phyloP scores from a whole-genome alignment of 1,140 invertebrate species.

The Pteromalus puparum region DNA sequence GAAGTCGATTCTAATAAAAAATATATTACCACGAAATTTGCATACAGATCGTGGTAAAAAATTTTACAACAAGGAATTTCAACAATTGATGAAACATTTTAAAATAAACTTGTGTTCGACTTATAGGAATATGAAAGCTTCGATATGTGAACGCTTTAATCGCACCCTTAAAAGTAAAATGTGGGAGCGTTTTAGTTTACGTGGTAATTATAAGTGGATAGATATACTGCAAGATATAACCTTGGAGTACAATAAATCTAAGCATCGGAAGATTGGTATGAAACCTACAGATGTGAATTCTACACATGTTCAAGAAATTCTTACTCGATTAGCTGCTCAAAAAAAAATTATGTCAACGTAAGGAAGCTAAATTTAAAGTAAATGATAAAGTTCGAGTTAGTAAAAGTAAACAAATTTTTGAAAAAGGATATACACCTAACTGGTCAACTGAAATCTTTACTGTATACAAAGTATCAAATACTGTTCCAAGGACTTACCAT shows the following conservation, averaged over 20 bases:
- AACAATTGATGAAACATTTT: too few species aligned
- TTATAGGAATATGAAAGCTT: too few species aligned
- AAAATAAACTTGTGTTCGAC: too few species aligned
- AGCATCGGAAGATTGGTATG: too few species aligned
- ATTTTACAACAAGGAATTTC: constrained; percentile 63
- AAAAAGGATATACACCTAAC: too few species aligned
- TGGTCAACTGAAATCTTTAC: too few species aligned
- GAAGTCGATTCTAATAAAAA: background rate
- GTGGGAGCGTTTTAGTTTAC: constrained; percentile 64
- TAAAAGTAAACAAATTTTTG: constrained; percentile 62
- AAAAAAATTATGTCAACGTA: background rate
- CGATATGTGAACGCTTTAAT: constrained; percentile 70
- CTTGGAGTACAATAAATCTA: too few species aligned
- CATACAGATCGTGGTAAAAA: constrained; percentile 50
- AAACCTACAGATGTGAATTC: too few species aligned
- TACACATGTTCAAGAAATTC: too few species aligned
- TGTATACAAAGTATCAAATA: too few species aligned
- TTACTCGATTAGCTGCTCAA: constrained; percentile 12
- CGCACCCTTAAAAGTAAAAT: constrained; percentile 69
- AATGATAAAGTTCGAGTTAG: constrained; percentile 67
- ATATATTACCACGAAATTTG: constrained; percentile 34
- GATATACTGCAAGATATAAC: too few species aligned
- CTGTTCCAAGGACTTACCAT: constrained; percentile 64
- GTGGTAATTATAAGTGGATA: constrained; percentile 60
- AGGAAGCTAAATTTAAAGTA: constrained; percentile 57